Conservation (phyloP, 1,140 invertebrate genomes). For the Littorina saxatilis region DNA sequence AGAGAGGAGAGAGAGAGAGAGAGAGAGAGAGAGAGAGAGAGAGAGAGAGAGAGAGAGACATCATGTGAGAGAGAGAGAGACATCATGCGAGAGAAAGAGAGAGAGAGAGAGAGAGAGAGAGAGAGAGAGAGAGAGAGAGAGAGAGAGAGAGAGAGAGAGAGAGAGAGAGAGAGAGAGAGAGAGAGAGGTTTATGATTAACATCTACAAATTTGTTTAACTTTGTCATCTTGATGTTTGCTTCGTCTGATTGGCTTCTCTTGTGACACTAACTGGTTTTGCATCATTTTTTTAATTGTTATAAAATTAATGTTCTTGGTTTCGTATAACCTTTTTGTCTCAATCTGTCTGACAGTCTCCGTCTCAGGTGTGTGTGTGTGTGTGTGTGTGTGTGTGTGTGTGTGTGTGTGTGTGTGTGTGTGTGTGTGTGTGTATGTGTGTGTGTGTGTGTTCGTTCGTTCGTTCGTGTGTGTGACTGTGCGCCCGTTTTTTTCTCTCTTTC, state of each 20-base stretch:
- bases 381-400: background rate
- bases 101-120: background rate
- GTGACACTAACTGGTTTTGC: too few relatives aligned
- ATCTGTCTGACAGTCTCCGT: background rate
- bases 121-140: conserved; percentile 25
- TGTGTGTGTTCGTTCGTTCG: too few relatives aligned
- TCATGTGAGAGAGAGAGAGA: background rate
- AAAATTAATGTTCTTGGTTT: too few relatives aligned
- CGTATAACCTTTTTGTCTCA: too few relatives aligned
- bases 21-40: conserved; percentile 13
- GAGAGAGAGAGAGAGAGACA: background rate
- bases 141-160: conserved; percentile 31
- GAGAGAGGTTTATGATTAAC: too few relatives aligned
- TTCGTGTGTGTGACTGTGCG: too few relatives aligned
- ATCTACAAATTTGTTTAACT: too few relatives aligned
- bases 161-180: background rate
- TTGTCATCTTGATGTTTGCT: too few relatives aligned
- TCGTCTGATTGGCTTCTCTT: too few relatives aligned
- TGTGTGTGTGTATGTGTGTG: background rate
- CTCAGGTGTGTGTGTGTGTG: background rate
- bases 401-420: background rate
- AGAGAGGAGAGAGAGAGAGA: conserved; percentile 29
- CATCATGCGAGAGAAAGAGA: too few relatives aligned
- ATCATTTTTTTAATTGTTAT: too few relatives aligned
- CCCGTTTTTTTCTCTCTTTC: too few relatives aligned